Base-by-base conservation (phyloP, 2,797 vertebrate species). In the Lagocephalus sceleratus region DNA sequence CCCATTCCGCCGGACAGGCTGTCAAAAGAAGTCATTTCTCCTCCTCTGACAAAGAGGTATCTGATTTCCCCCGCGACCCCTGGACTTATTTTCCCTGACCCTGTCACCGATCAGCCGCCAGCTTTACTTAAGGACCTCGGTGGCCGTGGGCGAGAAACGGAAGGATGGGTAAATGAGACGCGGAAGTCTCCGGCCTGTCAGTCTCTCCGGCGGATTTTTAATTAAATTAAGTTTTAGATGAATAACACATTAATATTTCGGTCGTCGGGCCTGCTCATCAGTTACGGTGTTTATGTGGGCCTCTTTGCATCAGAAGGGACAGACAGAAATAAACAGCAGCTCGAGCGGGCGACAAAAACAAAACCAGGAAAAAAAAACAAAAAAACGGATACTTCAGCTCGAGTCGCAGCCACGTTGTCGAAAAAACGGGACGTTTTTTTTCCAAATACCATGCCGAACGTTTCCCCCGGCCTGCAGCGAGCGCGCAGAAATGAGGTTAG, bases 31-130 rank as follows among this genome's bases (percentile, higher is more conserved):
- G 21, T 45, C 35, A 49, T 46, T 71, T 79, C 43, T 57, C 53
- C 52, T 54, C 49, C 67, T 63, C 48, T 55, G 60, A 57, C 58
- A 49, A 48, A 32, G 70, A 6, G 48, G 20, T 20, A 43, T 77
- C 66, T 76, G 73, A 86, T 84, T 81, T 82, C 76, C 76, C 79
- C 82, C 56, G 66, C 74, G 71, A 52, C 57, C 54, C 32, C 5
- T 54, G 56, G 26, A 55, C 59, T 63, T 50, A 50, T 67, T 19
- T 47, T 22, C 55, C 58, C 41, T 29, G 54, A 71, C 55, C 54
- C 29, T 45, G 41, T 45, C 63, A 50, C 23, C 66, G 60, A 55
- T 69, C 42, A 57, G 52, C 71, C 69, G 72, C 71, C 79, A 72
- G 59, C 59, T 61, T 59, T 25, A 20, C 68, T 75, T 35, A 41